Base-by-base conservation (phyloP, 2,888 invertebrate genomes). In the Hirtodrosophila alboralis region DNA sequence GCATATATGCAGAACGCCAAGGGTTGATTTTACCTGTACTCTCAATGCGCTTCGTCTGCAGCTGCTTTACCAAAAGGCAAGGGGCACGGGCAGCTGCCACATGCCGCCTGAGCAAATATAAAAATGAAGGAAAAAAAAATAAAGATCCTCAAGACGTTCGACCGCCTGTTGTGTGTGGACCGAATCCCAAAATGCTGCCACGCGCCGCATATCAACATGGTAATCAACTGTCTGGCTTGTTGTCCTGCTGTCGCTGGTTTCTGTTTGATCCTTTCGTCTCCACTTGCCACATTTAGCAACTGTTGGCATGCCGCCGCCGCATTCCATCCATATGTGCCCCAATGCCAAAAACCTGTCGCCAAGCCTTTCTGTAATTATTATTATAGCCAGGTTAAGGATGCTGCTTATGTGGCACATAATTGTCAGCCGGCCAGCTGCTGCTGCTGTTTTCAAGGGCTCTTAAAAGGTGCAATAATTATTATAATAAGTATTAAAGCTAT, bases 151-250 rank as follows among this genome's bases (percentile, higher is more conserved):
- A 54, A 41, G 54, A 45, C 40, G 31, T 13, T 41, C 23, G 23
- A 23, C 23, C 23, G 23, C 23, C 23, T 23, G 23, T 23, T 33
- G 13, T 56, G 21, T 53, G 44, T 18, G 18, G 2, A 30, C 23
- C 47, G 34, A 58, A 48, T 52, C 36, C 27, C 52, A 48, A 65
- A 58, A 63, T 51, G 31, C 57, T 87, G 87, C 86, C 88, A 88
- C 88, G 88, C 87, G 88, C 87, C 88, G 84, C 76, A 75, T 76
- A 87, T 87, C 83, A 83, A 75, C 85, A 83, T 84, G 69, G 84
- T 81, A 84, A 81, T 84, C 85, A 72, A 64, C 64, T 37, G 28
- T 27, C 31, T 41, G 30, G 28, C 30, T 30, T 45, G 16, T 30
- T 26, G 64, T 83, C 74, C 75, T 73, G 62, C 62, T 67, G 72